Evolutionary conservation across 2,113 vertebrate genomes (phyloP), one percentile per base, ranked within the genome.

Genomic region (Trematocara unimaculatum): DNA sequence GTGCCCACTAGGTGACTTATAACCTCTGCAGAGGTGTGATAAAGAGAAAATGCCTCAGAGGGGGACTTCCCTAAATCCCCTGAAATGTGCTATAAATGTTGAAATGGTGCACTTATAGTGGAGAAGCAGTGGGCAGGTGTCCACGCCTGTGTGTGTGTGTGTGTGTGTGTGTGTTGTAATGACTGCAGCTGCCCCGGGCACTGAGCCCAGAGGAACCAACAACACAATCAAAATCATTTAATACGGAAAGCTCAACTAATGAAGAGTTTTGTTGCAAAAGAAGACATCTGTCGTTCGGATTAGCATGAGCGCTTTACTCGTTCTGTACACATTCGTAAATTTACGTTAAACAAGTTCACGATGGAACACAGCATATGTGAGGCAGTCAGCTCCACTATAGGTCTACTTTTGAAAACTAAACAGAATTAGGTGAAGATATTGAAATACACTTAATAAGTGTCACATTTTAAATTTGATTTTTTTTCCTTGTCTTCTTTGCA

Each of bases 221-320:
- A 9, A 20, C 81, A 42, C 84, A 81, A 82, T 88, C 78, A 60
- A 31, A 88, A 83, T 83, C 60, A 54, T 70, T 87, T 83, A 29
- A 79, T 56, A 60, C 4, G 4, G 79, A 89, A 81, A 92, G 84
- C 70, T 74, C 40, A 26, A 47, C 79, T 90, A 78, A 88, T 87
- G 86, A 90, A 77, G 80, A 85, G 85, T 53, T 85, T 31, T 8
- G 38, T 6, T 40, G 56, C 53, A 40, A 51, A 64, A 54, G 81
- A 79, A 84, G 62, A 91, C 92, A 92, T 91, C 90, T 93, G 93
- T 84, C 40, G 3, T 11, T 84, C 79, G 20, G 90, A 88, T 91
- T n/a, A 47, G 49, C 7, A 0, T 1, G 2, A 60, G n/a, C 17
- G 0, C n/a, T 77, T 72, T 17, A n/a, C 54, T 54, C 29, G 1